phyloP scores from a whole-genome alignment of 2,797 vertebrate species.

The Crocidura indochinensis region DNA sequence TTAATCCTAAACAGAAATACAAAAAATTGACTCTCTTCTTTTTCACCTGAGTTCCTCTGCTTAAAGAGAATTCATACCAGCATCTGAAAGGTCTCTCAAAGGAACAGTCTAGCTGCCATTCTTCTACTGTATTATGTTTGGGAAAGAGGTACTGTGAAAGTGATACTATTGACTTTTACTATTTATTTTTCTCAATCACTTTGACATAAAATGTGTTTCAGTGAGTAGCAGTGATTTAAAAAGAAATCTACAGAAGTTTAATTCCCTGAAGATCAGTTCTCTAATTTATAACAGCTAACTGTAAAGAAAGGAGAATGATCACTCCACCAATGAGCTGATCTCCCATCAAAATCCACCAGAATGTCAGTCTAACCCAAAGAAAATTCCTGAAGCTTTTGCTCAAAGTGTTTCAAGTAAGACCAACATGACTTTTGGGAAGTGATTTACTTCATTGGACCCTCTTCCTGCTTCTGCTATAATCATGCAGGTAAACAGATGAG shows the following conservation, averaged over 20 bases:
- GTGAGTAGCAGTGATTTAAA: constrained; percentile 19
- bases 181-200: constrained; percentile 70
- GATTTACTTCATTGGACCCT: background rate
- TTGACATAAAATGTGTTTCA: constrained; percentile 12
- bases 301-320: background rate
- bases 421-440: background rate
- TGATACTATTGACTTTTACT: constrained; percentile 41
- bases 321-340: background rate
- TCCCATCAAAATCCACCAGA: background rate
- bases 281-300: background rate
- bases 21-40: background rate
- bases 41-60: background rate
- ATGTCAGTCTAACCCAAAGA: background rate
- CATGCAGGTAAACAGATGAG: background rate
- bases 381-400: background rate
- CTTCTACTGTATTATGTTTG: background rate
- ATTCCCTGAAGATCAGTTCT: background rate
- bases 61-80: background rate
- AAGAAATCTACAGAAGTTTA: background rate
- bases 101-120: background rate
- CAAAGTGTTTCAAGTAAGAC: background rate
- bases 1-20: background rate
- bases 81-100: background rate
- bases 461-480: background rate
- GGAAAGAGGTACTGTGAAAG: constrained; percentile 67